A percentile compares a stretch with the other conserved stretches of the same genome.
Conservation (phyloP, 2,113 vertebrate species). For the Rhinolophus sinicus region DNA sequence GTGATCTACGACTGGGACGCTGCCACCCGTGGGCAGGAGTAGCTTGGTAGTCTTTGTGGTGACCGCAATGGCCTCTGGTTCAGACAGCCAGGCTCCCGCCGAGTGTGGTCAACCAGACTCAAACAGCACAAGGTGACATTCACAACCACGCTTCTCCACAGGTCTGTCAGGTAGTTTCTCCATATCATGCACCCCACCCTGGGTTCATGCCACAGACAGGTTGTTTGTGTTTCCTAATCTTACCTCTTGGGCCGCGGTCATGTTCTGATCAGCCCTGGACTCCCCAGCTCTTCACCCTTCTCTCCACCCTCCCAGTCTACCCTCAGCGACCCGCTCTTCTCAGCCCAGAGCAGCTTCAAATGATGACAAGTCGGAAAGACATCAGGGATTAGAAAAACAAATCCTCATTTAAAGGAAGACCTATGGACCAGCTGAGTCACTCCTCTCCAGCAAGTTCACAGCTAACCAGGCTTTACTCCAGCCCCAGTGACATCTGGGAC, state of each 20-base stretch:
- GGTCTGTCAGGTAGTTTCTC: neutral
- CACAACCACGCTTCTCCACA: neutral
- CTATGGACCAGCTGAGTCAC: neutral
- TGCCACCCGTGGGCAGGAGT: neutral
- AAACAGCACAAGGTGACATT: neutral
- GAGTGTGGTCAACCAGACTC: neutral
- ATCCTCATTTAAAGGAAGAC: neutral
- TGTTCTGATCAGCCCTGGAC: neutral
- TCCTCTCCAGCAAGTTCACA: neutral
- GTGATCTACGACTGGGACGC: neutral
- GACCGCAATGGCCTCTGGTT: neutral
- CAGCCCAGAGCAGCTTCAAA: neutral
- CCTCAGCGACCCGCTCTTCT: neutral
- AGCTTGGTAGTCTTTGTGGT: neutral
- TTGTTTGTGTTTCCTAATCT: neutral
- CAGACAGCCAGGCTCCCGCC: neutral
- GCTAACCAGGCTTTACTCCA: neutral
- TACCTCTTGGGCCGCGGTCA: neutral
- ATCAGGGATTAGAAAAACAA: neutral
- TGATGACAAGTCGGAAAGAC: neutral
- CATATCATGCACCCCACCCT: accelerated
- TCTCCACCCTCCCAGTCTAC: neutral
- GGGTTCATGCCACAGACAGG: neutral
- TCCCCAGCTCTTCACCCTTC: neutral
- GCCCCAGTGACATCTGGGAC: neutral